Base-by-base conservation (phyloP, 2,888 invertebrate genomes). In the Leucania comma region DNA sequence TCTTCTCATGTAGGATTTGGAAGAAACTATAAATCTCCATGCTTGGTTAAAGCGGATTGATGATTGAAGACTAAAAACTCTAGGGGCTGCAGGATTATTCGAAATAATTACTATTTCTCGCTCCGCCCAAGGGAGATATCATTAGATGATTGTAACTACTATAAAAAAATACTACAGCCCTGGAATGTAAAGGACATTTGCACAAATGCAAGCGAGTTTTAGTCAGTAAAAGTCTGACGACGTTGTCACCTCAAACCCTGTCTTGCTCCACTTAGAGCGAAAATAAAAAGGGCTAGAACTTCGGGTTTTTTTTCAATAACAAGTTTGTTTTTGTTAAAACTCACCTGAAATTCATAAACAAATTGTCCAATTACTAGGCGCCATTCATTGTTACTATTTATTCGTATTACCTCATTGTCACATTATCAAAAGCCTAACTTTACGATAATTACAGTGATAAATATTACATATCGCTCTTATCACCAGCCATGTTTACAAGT, bases 401-500 rank as follows among this genome's bases (percentile, higher is more conserved):
- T 78, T 38, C 38, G 12, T 17, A 35, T 60, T 72, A 59, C 63
- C 20, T 56, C 42, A 75, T 71, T 3, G 14, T 29, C 9, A 32
- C 32, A 9, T 14, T 58, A 79, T 57, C 22, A 46, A 65, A 42
- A 6, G 8, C 20, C 50, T 56, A 64, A 64, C 26, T 61, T 75
- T 42, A 58, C 14, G 32, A 53, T 74, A 79, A 68, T 53, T 48
- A 68, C 17, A 29, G 35, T 12, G 51, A 81, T 75, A 75, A 60
- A 57, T 50, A 35, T 54, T 46, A 38, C 56, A 29, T 80, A 65
- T 69, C 69, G 38, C 29, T 35, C n/a, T 10, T 77, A 64, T 64
- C 80, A 32, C 60, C 14, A 35, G n/a, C 24, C 24, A 26, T 75
- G 70, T 70, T 75, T 65, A 80, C 77, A 72, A 58, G 46, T 64